A percentile compares a stretch with the other conserved stretches of the same genome.
These are phyloP conservation scores for Heteropelma amictum DNA, from an alignment of 2,888 invertebrate species.

Conservation along the genomic window DNA sequence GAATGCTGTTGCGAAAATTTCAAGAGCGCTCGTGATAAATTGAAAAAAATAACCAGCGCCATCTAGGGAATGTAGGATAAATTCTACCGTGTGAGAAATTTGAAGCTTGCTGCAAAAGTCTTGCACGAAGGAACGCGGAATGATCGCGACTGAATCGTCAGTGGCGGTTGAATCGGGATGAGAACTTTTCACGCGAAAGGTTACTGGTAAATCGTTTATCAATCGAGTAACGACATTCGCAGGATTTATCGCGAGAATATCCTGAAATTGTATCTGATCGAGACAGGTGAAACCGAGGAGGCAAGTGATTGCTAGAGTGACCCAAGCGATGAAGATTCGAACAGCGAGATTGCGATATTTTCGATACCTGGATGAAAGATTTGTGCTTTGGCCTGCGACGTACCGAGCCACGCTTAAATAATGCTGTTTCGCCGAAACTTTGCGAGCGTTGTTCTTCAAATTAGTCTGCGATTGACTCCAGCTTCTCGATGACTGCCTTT, in stretches of 20 bases:
- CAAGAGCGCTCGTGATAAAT: no score
- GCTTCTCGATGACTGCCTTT: conserved; percentile 66
- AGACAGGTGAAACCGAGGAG: conserved; percentile 28
- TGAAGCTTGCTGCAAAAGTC: no score
- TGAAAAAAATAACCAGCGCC: not conserved
- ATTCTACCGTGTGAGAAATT: not conserved
- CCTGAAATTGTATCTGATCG: conserved; percentile 22
- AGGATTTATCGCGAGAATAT: not conserved
- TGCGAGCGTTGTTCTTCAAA: conserved; percentile 73
- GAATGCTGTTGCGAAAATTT: not conserved
- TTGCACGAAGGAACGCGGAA: not conserved
- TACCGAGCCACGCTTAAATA: conserved; percentile 89
- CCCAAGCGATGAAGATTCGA: conserved; percentile 43
- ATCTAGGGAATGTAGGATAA: not conserved
- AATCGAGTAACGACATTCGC: not conserved
- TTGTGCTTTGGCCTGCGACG: conserved; percentile 83
- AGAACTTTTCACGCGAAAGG: not conserved
- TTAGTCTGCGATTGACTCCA: conserved; percentile 69
- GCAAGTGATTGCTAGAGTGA: conserved; percentile 31
- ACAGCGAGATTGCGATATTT: conserved; percentile 47
- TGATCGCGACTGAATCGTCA: not conserved
- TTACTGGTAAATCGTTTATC: not conserved
- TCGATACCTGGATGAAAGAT: conserved; percentile 72
- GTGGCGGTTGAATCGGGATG: not conserved
- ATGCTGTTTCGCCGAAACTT: conserved; percentile 83